Evolutionary conservation across 2,797 vertebrate genomes (phyloP).

Genomic region (Chelmon rostratus): DNA sequence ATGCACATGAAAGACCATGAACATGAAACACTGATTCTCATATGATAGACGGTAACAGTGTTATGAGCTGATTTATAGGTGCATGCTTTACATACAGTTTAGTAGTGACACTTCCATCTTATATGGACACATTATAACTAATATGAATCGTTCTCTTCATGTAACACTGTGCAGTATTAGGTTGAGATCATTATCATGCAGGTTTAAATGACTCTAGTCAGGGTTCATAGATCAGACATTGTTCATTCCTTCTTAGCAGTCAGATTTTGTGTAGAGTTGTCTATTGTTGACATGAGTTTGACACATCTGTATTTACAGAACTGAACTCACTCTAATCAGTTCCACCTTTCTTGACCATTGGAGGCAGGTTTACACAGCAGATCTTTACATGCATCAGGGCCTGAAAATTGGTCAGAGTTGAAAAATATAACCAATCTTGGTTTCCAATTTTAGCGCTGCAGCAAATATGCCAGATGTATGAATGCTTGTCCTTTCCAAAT

Average conservation of each 20-base stretch:
- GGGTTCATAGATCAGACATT: not conserved
- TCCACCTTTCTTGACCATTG: not conserved
- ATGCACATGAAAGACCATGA: not conserved
- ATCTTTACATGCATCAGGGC: not conserved
- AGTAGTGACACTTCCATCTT: not conserved
- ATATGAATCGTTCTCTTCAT: not conserved
- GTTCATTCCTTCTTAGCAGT: not conserved
- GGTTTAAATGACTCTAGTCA: not conserved
- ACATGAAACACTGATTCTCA: not conserved
- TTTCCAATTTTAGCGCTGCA: constrained; percentile 7
- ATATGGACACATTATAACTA: not conserved
- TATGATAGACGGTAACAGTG: not conserved
- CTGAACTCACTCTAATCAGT: not conserved
- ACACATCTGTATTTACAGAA: not conserved
- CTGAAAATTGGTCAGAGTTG: not conserved
- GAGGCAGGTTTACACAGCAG: not conserved
- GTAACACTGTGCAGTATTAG: not conserved
- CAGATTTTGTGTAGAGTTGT: not conserved
- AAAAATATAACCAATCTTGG: not conserved
- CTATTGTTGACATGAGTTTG: not conserved
- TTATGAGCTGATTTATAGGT: not conserved
- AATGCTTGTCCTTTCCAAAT: constrained; percentile 33
- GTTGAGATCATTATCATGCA: not conserved
- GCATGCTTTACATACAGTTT: not conserved
- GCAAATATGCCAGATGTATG: not conserved